Base-by-base conservation (phyloP, 1,140 invertebrate species). In the Bombus pyrosoma region DNA sequence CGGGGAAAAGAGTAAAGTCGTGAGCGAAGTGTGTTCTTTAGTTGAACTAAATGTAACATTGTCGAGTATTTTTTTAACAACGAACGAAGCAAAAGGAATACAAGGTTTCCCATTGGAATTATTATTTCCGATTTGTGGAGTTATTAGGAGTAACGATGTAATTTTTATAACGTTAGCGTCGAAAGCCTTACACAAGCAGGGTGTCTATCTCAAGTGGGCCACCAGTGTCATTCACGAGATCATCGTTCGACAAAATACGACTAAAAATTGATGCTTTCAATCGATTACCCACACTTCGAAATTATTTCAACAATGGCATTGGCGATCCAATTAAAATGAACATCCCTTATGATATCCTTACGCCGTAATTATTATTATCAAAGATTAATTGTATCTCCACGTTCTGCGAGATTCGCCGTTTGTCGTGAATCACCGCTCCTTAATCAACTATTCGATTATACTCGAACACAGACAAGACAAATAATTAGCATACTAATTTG, bases 401-500 rank as follows among this genome's bases (percentile, higher is more conserved):
- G 62, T 81, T 62, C 22, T n/a, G 34, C 59, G 41, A 12, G 43
- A 59, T 69, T 79, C 53, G 57, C 82, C 43, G 5, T 41, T 25
- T 4, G 37, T 43, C 39, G 57, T 53, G 81, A 73, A 53, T 86
- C 66, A 8, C 66, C 66, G 39, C 74, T 77, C 41, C 71, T 69
- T 62, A 64, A 88, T 69, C 89, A 90, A 90, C 71, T 90, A 87
- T 80, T 87, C 90, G 89, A 91, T 86, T 83, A n/a, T 86, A 91
- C 85, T 94, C 91, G 90, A 91, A 93, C 87, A 87, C 93, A 93
- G 93, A 94, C 94, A 94, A 93, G 93, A 94, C 94, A 94, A 94
- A 94, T 94, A 94, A 94, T 94, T 94, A 94, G 93, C 90, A 78
- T 94, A 94, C 89, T 92, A 91, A 93, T 91, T 91, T 93, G 91